Evolutionary conservation across 2,888 invertebrate genomes (phyloP).

Genomic region (Xestia c-nigrum): DNA sequence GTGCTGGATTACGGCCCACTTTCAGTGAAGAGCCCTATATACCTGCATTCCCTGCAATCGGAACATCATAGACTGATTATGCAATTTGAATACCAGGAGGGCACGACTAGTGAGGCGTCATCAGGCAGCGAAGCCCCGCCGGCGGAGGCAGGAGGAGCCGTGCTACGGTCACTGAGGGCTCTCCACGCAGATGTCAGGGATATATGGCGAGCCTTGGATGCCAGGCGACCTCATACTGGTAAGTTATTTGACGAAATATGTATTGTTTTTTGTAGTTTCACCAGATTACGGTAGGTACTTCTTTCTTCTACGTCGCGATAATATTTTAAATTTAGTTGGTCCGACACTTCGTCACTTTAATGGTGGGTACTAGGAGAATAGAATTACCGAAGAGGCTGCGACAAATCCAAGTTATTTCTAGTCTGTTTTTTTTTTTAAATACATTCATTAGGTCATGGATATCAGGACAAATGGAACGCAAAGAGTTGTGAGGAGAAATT

Average conservation of each 20-base stretch:
- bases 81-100: constrained; percentile 71
- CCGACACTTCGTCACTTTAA: no score
- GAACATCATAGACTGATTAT: background rate
- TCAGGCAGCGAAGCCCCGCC: constrained; percentile 74
- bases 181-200: constrained; percentile 81
- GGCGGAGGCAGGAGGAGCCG: constrained; percentile 79
- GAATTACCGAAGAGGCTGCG: no score
- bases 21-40: background rate
- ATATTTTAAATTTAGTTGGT: no score
- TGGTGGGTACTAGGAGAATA: no score
- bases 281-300: no score
- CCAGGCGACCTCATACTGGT: constrained; percentile 74
- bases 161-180: constrained; percentile 79
- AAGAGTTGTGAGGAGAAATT: no score
- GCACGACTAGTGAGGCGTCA: constrained; percentile 80
- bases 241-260: background rate
- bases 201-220: constrained; percentile 81
- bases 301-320: no score
- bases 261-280: background rate
- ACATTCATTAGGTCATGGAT: no score
- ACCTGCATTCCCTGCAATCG: background rate
- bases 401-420: no score
- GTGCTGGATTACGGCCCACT: background rate
- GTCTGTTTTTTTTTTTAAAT: no score
- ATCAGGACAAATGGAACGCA: no score